Conservation (phyloP, 2,797 vertebrate genomes). For the Halcyon badia region DNA sequence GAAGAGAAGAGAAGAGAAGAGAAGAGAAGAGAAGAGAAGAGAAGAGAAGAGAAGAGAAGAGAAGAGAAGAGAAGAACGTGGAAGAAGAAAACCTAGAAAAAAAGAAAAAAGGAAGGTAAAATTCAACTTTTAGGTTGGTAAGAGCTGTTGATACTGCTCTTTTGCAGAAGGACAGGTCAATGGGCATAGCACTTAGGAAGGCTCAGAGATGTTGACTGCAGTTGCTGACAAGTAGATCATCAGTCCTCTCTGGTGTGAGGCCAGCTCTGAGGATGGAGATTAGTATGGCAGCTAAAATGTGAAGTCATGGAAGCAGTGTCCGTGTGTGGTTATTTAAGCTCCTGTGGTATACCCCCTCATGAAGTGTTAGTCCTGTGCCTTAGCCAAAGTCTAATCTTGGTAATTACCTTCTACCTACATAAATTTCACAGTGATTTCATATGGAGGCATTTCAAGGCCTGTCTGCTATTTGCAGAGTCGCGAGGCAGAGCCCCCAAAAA, state of each 20-base stretch:
- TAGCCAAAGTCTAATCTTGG: not conserved
- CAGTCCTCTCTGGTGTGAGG: not conserved
- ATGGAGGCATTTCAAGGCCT: slow-evolving; percentile 8
- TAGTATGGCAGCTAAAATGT: not conserved
- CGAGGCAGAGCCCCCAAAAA: not conserved
- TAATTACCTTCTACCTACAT: slow-evolving; percentile 1
- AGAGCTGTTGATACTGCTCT: not conserved
- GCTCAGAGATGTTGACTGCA: not conserved
- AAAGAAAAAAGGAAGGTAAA: not conserved
- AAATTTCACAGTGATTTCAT: not conserved
- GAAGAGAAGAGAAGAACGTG: not conserved
- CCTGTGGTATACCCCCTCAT: not conserved
- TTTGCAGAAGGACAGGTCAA: not conserved
- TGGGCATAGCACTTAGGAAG: not conserved
- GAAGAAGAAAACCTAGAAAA: not conserved
- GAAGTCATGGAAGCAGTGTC: fast-evolving
- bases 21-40: not conserved
- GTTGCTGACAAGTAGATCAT: not conserved
- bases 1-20: not conserved
- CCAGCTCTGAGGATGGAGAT: not conserved
- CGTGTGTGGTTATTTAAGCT: fast-evolving
- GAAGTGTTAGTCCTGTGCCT: not conserved
- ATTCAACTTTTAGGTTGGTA: not conserved
- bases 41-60: not conserved
- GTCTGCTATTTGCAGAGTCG: not conserved